These are phyloP conservation scores for Chitala chitala DNA, from an alignment of 2,113 vertebrate genomes.

Conservation along the genomic window DNA sequence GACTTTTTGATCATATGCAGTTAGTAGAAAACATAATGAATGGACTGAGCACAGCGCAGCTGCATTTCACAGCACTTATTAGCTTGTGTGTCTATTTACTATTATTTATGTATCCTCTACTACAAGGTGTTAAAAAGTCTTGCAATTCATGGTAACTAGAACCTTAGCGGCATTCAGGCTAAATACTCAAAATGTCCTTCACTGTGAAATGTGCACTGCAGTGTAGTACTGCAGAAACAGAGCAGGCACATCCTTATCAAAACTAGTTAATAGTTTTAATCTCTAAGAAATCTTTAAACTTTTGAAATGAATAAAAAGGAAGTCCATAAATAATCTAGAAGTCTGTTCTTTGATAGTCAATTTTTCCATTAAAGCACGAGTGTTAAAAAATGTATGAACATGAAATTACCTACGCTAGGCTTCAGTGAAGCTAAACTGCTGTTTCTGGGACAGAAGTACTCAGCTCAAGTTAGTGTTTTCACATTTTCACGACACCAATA, in stretches of 20 bases:
- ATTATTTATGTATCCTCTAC: background rate
- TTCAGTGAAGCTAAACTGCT: background rate
- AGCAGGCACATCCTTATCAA: background rate
- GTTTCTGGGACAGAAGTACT: conserved; percentile 17
- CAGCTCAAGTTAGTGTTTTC: background rate
- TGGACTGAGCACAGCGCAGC: conserved; percentile 13
- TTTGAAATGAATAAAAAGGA: conserved; percentile 1
- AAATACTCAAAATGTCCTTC: background rate
- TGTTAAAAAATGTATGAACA: conserved; percentile 20
- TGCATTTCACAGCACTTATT: conserved; percentile 9
- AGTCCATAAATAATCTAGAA: conserved; percentile 16
- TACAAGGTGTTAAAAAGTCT: background rate
- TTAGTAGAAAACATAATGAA: conserved; percentile 21
- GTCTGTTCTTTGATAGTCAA: conserved; percentile 21
- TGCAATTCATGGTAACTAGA: background rate
- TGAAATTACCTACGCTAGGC: conserved; percentile 19
- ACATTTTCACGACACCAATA: background rate
- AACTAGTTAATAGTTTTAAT: background rate
- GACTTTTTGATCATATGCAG: conserved; percentile 27
- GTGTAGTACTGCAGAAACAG: no score
- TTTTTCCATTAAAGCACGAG: conserved; percentile 9
- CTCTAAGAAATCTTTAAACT: conserved; percentile 4
- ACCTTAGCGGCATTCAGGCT: background rate
- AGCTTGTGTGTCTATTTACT: conserved; percentile 5
- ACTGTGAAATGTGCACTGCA: no score